These are phyloP conservation scores for Eriocheir sinensis DNA, from an alignment of 1,140 invertebrate species.

Conservation along the genomic window DNA sequence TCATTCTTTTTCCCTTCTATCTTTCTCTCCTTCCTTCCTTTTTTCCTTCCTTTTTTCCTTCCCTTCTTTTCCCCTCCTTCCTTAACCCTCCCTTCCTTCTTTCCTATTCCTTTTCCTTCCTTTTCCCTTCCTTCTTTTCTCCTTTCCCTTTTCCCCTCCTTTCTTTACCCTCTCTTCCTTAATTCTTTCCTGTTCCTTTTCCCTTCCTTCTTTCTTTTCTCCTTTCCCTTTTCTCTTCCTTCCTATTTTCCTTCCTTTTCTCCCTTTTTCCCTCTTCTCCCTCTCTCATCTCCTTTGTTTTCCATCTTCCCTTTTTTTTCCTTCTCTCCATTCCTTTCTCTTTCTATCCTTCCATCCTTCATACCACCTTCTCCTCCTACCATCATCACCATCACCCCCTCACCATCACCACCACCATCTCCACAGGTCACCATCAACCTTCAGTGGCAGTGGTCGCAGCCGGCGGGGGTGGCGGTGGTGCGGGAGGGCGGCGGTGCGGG, in stretches of 20 bases:
- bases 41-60: too few relatives aligned
- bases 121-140: too few relatives aligned
- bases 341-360: not conserved
- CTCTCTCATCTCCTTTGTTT: too few relatives aligned
- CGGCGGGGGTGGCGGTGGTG: constrained; percentile 70
- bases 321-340: not conserved
- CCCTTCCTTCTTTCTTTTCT: too few relatives aligned
- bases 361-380: not conserved
- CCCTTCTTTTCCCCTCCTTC: not conserved
- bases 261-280: too few relatives aligned
- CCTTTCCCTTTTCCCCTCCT: too few relatives aligned
- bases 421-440: constrained; percentile 82
- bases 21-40: too few relatives aligned
- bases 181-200: too few relatives aligned
- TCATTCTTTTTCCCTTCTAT: not conserved
- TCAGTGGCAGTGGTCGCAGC: constrained; percentile 80
- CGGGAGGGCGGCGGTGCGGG: constrained; percentile 49
- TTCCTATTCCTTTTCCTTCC: not conserved
- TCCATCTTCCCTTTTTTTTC: too few relatives aligned
- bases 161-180: too few relatives aligned
- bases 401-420: not conserved
- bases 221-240: too few relatives aligned
- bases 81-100: not conserved
- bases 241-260: too few relatives aligned
- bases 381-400: not conserved